Conservation (phyloP, 1,140 invertebrate species). For the Himalopsyche phryganea region DNA sequence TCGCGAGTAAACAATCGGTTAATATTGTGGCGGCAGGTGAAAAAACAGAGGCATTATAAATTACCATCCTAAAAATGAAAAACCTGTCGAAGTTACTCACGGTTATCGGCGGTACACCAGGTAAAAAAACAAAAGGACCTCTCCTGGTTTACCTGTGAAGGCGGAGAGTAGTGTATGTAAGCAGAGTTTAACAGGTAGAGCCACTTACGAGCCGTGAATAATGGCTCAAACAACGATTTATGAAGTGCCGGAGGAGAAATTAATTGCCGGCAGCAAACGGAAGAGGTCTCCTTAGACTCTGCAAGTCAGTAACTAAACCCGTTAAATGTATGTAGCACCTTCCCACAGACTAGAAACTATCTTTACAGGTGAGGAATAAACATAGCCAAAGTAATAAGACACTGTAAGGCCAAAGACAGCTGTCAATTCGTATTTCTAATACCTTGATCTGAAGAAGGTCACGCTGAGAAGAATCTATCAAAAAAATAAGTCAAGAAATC, state of each 20-base stretch:
- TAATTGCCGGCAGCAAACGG: slow-evolving; percentile 7
- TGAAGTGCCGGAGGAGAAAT: slow-evolving; percentile 14
- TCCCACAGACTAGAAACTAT: too few species aligned
- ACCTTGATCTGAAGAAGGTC: too few species aligned
- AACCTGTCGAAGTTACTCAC: slow-evolving; percentile 14
- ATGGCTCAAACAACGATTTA: slow-evolving; percentile 21
- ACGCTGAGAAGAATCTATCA: too few species aligned
- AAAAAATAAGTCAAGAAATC: too few species aligned
- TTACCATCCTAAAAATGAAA: slow-evolving; percentile 16
- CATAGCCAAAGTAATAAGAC: too few species aligned
- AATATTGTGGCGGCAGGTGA: slow-evolving; percentile 2
- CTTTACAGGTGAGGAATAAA: too few species aligned
- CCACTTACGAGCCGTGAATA: slow-evolving; percentile 12
- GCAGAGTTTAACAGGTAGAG: not conserved
- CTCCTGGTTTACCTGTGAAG: too few species aligned
- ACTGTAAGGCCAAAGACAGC: too few species aligned
- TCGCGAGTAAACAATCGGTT: not conserved
- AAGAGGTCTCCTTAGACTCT: not conserved
- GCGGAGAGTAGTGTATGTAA: too few species aligned
- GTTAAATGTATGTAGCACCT: too few species aligned
- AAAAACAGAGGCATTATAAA: slow-evolving; percentile 13
- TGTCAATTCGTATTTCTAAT: too few species aligned
- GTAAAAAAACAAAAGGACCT: not conserved
- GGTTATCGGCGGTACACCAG: slow-evolving; percentile 16
- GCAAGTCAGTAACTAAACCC: too few species aligned